Evolutionary conservation across 2,888 invertebrate species (phyloP).

Genomic region (Torymus texanus): DNA sequence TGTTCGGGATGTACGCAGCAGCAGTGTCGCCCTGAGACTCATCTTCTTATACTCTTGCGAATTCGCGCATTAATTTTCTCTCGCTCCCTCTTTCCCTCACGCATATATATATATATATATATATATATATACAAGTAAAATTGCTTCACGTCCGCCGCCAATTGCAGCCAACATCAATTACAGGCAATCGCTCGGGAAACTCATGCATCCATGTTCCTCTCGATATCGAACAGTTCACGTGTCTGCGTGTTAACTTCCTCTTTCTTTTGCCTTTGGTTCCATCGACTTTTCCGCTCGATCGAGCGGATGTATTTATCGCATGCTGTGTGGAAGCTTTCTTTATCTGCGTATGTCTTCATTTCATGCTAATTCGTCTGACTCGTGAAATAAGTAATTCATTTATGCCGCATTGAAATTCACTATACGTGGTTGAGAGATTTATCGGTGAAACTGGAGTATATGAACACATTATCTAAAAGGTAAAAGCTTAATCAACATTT

Average conservation of each 20-base stretch:
- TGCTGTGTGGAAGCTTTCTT: neutral
- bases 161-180: neutral
- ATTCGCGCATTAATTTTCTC: no score
- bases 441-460: no score
- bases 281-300: neutral
- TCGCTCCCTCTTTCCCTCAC: neutral
- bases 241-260: no score
- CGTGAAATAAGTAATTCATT: constrained; percentile 34
- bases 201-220: no score
- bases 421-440: neutral
- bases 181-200: no score
- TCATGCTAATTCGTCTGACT: constrained; percentile 27
- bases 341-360: neutral
- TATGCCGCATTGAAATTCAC: constrained; percentile 42
- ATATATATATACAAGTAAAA: neutral
- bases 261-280: neutral
- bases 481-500: no score
- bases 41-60: no score
- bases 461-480: no score
- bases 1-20: no score
- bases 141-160: constrained; percentile 17
- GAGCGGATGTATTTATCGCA: neutral
- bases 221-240: no score
- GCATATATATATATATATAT: no score
- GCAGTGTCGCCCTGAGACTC: no score